These are phyloP conservation scores for Eubasilissa splendida DNA, from an alignment of 2,888 invertebrate species.

Conservation along the genomic window DNA sequence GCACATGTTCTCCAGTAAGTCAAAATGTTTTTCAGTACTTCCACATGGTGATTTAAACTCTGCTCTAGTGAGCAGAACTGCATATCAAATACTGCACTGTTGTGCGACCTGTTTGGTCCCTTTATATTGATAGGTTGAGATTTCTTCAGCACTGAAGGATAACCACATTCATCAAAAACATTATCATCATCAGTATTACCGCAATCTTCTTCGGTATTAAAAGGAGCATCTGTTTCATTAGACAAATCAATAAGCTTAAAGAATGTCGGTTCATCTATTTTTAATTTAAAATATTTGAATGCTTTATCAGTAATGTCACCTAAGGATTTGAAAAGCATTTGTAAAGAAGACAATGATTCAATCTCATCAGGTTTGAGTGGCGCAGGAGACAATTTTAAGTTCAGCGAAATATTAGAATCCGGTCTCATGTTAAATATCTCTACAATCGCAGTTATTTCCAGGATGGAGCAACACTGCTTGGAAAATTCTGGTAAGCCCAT, in stretches of 20 bases:
- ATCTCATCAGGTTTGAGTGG: conserved; percentile 34
- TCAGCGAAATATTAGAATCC: conserved; percentile 58
- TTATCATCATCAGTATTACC: conserved; percentile 14
- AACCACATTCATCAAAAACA: conserved; percentile 19
- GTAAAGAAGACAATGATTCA: conserved; percentile 64
- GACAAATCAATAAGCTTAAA: conserved; percentile 64
- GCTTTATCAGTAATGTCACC: conserved; percentile 66
- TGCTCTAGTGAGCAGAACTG: conserved; percentile 59
- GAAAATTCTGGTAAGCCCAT: conserved; percentile 73
- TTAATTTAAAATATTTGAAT: conserved; percentile 65
- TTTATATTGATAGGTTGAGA: conserved; percentile 49
- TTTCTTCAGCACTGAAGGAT: conserved; percentile 34
- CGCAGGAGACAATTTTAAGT: conserved; percentile 44
- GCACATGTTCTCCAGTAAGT: conserved; percentile 73
- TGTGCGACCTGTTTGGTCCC: conserved; percentile 36
- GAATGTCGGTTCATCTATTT: conserved; percentile 64
- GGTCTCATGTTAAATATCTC: conserved; percentile 72
- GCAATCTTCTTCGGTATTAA: conserved; percentile 21
- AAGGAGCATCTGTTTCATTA: conserved; percentile 60
- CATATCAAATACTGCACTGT: conserved; percentile 40
- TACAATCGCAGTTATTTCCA: conserved; percentile 75
- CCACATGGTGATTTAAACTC: conserved; percentile 63
- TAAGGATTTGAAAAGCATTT: conserved; percentile 68
- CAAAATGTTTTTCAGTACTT: conserved; percentile 66
- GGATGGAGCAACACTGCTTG: conserved; percentile 74